Evolutionary conservation across 1,140 invertebrate species (phyloP), one percentile per base, ranked within the genome.

Genomic region (Condylostylus longicornis): DNA sequence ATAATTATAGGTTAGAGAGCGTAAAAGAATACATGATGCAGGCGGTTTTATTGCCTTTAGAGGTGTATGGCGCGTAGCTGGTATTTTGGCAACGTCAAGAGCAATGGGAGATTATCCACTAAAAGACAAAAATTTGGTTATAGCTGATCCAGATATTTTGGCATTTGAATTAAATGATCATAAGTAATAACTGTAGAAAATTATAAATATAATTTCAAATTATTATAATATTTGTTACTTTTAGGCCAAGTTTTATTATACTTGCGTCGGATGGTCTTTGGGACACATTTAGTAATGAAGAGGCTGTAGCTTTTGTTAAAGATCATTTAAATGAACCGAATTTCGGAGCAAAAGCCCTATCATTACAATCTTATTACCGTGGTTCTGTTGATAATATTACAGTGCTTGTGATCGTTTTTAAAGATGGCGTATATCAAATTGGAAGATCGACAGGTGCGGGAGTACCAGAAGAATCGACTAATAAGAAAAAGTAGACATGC

Each of bases 331-430:
- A 83, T 47, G 87, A 91, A 64, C 72, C 82, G 15, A 75, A 82
- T 58, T 85, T 72, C 65, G 88, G 88, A 37, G 89, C 90, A 23
- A 88, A 88, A 64, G 86, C 81, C 53, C 69, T 96, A 40, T 79
- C 83, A 9, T 64, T 86, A 42, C 82, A 93, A 62, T 87, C 90
- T n/a, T 90, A 84, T 58, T 79, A 83, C 49, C 73, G 82, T 49
- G 89, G 89, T 18, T 94, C 90, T 4, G 70, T 86, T 36, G 93
- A 97, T 64, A 97, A 97, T 65, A 94, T 97, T 35, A 91, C 89
- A 19, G 86, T 95, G 12, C 67, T 96, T 51, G 71, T 97, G 29
- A 83, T 95, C 31, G 82, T 88, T 63, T 81, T 96, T 50, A 70
- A 70, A 49, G 68, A 79, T 57, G 55, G 54, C 28, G 43, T 49